phyloP scores from a whole-genome alignment of 2,797 vertebrate species.

The Cuculus canorus region DNA sequence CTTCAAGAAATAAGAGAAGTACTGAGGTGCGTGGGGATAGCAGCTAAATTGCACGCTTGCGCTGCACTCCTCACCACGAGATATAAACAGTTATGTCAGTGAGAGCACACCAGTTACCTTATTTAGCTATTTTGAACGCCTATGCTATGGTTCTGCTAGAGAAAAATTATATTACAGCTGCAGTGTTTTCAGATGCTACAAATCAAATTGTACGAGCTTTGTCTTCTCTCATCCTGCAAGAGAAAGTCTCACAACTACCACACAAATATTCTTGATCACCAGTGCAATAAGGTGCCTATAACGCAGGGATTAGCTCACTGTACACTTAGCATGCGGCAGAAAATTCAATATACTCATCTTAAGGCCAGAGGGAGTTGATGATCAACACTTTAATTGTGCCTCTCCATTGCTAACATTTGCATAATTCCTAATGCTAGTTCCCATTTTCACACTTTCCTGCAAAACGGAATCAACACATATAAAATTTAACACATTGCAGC shows the following conservation, averaged over 20 bases:
- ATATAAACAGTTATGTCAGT: slow-evolving; percentile 69
- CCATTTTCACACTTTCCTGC: not conserved
- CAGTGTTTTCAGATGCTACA: slow-evolving; percentile 28
- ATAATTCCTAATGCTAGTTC: slow-evolving; percentile 16
- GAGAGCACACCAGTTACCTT: slow-evolving; percentile 63
- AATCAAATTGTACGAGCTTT: slow-evolving; percentile 41
- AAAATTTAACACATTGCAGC: not conserved
- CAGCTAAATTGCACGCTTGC: slow-evolving; percentile 54
- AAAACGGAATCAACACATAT: not conserved
- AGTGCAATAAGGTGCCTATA: not conserved
- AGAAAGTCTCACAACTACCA: not conserved
- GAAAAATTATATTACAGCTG: slow-evolving; percentile 19
- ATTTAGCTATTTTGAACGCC: slow-evolving; percentile 43
- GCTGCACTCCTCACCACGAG: slow-evolving; percentile 45
- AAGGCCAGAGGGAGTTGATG: slow-evolving; percentile 25
- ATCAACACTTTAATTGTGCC: slow-evolving; percentile 48
- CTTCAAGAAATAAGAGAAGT: slow-evolving; percentile 56
- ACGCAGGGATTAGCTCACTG: not conserved
- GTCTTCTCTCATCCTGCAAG: not conserved
- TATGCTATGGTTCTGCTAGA: slow-evolving; percentile 29
- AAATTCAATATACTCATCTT: slow-evolving; percentile 53
- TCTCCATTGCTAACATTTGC: slow-evolving; percentile 32
- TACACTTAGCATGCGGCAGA: not conserved
- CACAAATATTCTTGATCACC: not conserved
- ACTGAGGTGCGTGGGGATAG: slow-evolving; percentile 8